Base-by-base conservation (phyloP, 2,797 vertebrate species). In the Rhinatrema bivittatum region DNA sequence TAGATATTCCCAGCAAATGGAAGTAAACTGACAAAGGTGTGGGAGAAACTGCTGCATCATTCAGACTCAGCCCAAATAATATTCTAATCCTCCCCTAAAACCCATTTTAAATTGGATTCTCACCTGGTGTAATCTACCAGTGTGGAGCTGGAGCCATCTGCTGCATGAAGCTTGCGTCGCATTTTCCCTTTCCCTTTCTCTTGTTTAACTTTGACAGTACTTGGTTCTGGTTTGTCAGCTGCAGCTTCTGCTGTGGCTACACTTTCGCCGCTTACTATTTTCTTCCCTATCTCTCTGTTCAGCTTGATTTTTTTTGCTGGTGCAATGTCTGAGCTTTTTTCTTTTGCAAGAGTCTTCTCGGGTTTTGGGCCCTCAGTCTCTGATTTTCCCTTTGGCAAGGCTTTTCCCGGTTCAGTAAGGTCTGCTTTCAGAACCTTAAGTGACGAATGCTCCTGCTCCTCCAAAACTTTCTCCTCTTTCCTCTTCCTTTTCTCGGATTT, bases 271-370 rank as follows among this genome's bases (percentile, higher is more conserved):
- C 68, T 78, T 36, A 74, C 60, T 12, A 75, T 86, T 56, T 83
- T 87, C 39, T 89, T 91, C 11, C 82, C 85, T 10, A 88, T 87
- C 52, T 99, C 94, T 57, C 85, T 76, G 62, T 91, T 98, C 25
- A 99, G 90, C 65, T 94, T 96, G 45, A 97, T 98, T 72, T 97
- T 98, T 61, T 89, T 93, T 46, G 84, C 79, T 0, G 90, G 85
- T 8, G 68, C 64, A 31, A 56, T 60, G 20, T 68, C 69, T 41
- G 68, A 67, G 42, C 81, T 69, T 65, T 48, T 87, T 88, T 94
- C 85, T 20, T 80, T 79, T 30, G 86, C 91, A 1, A 83, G 63
- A 2, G 78, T 82, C 54, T 68, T 65, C 18, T 84, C 77, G 23
- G 76, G 23, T 64, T 78, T 73, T 58, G 87, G 71, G 39, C 50